phyloP scores from a whole-genome alignment of 1,140 invertebrate species.

The Drosophila athabasca region DNA sequence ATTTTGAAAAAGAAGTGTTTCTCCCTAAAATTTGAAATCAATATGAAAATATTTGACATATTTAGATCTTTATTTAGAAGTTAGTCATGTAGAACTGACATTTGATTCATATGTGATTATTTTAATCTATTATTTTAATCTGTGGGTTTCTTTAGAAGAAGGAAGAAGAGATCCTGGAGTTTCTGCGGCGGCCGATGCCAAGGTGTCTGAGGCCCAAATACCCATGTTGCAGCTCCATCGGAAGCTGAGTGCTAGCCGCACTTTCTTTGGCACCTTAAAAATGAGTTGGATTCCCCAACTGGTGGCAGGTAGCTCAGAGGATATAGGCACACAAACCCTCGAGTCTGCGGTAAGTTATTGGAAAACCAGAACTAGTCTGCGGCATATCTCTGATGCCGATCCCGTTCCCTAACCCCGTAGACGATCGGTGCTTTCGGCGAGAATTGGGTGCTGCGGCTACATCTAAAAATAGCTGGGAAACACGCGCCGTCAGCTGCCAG shows the following conservation, averaged over 20 bases:
- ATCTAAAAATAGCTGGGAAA: not conserved
- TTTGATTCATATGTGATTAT: too few relatives aligned
- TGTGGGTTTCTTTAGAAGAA: constrained; percentile 1
- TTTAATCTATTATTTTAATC: too few relatives aligned
- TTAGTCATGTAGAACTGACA: too few relatives aligned
- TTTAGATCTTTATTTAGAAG: too few relatives aligned
- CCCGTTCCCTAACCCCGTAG: too few relatives aligned
- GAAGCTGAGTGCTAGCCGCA: not conserved
- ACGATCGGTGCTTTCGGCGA: constrained; percentile 11
- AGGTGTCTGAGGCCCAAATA: not conserved
- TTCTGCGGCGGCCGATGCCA: not conserved
- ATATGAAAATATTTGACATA: too few relatives aligned
- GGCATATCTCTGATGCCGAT: not conserved
- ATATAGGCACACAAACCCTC: too few relatives aligned
- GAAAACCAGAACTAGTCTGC: constrained; percentile 7
- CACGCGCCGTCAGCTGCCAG: too few relatives aligned
- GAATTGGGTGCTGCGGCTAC: constrained; percentile 13
- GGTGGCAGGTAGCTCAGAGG: too few relatives aligned
- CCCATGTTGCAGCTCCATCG: not conserved
- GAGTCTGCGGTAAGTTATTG: too few relatives aligned
- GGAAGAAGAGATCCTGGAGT: not conserved
- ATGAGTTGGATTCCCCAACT: not conserved
- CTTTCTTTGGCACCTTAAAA: constrained; percentile 18
- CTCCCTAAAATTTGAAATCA: too few relatives aligned
- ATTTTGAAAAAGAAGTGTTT: too few relatives aligned